phyloP scores from a whole-genome alignment of 2,888 invertebrate genomes.

The Ashinkailepas kermadecensis region DNA sequence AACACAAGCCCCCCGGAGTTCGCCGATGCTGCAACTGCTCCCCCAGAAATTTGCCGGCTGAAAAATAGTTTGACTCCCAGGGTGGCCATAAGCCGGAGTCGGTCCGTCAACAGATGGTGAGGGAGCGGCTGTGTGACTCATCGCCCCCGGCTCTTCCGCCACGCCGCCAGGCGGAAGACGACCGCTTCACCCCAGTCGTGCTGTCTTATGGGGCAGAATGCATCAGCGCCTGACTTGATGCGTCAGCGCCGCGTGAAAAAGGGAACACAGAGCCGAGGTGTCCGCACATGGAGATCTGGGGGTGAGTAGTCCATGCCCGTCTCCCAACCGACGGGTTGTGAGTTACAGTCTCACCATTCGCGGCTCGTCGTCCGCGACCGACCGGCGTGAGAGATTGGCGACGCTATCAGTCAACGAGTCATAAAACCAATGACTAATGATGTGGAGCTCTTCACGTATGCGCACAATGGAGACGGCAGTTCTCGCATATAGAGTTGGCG shows the following conservation, averaged over 20 bases:
- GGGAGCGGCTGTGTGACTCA: neutral
- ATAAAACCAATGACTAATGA: no score
- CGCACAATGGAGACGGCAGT: no score
- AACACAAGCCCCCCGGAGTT: neutral
- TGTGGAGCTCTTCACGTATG: no score
- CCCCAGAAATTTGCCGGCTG: neutral
- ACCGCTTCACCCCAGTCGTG: neutral
- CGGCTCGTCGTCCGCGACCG: no score
- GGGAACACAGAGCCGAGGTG: no score
- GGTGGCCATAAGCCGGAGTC: conserved; percentile 10
- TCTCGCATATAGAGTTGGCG: no score
- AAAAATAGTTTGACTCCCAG: conserved; percentile 1
- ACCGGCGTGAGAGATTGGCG: no score
- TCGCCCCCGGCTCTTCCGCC: neutral
- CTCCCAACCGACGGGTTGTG: no score
- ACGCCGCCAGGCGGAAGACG: neutral
- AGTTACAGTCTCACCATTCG: no score
- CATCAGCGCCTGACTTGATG: neutral
- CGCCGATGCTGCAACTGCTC: neutral
- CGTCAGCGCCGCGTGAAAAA: neutral
- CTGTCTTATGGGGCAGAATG: neutral
- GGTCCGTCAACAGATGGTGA: neutral
- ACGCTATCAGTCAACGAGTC: no score
- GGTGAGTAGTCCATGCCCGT: no score
- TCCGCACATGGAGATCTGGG: no score